Base-by-base conservation (phyloP, 2,888 invertebrate genomes). In the Nymphalis c-album region DNA sequence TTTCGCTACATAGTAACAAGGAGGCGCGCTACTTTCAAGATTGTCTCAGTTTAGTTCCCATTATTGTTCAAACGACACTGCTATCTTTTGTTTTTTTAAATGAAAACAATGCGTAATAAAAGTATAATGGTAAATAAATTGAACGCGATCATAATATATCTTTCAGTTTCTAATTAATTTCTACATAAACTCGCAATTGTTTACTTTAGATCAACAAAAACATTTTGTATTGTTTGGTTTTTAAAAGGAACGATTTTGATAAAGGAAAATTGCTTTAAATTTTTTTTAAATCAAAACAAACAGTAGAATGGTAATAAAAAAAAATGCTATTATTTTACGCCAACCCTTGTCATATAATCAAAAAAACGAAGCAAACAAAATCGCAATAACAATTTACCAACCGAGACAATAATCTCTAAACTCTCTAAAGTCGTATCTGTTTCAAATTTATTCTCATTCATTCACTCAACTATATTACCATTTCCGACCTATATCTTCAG, bases 1-100 rank as follows among this genome's bases (percentile, higher is more conserved):
- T 75, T 73, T 75, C 75, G 74, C 75, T 71, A 71, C 68, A 65
- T 69, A 63, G 64, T 53, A 53, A 67, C 57, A 18, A 18, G n/a
- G 68, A 69, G 59, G 40, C 60, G 64, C 64, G 64, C 61, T 40
- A 66, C 72, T 73, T 71, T 73, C 69, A 67, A 70, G 73, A 73
- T 71, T 71, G 72, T 70, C 63, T 71, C 60, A 60, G 63, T 59
- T 63, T 53, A 64, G 53, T 67, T 75, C 74, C 67, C 74, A 74
- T 69, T 64, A 73, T 74, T 75, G 73, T 72, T 62, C 55, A 17
- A 58, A 59, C 55, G 26, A 51, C 68, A 67, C 59, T 35, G 59
- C 63, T 35, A 57, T 63, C 65, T 68, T 63, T 63, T 55, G 61
- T 22, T 47, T 18, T 55, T 64, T 45, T 10, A 62, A 60, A 46